Base-by-base conservation (phyloP, 2,888 invertebrate genomes). In the Cryptus armator region DNA sequence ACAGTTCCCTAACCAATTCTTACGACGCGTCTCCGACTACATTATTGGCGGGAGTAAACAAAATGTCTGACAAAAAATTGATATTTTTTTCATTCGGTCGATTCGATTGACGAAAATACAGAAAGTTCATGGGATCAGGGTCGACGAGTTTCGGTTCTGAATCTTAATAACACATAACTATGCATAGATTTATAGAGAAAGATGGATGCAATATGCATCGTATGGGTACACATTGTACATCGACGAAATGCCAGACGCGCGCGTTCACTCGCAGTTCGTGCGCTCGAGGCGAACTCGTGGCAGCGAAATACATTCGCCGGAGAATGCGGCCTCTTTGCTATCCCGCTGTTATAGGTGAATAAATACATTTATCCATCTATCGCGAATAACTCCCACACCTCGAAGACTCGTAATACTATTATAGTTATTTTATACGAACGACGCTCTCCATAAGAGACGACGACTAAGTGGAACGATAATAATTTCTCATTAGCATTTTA, bases 231-330 rank as follows among this genome's bases (percentile, higher is more conserved):
- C 19, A 12, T 16, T 12, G 10, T 56, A 56, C 19, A 72, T 72
- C 82, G 32, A 85, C 82, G 32, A 85, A 85, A 85, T 85, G 85
- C 85, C 82, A 80, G 70, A 62, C 76, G 66, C 75, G 59, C 76
- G 44, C 67, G 14, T 67, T 19, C 37, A 29, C 68, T 72, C 79
- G 24, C 71, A 51, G 29, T 62, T 29, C 32, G 43, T 43, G 43
- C 44, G 62, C 64, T 75, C 16, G 64, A 53, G 37, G n/a, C 66
- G 70, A 43, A 51, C 46, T 62, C 80, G 77, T 66, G 71, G 29
- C 56, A 68, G 66, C 37, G 68, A 74, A 56, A 46, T 76, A 24
- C 75, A 44, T 44, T 82, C 53, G 71, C 68, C 51, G 53, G 68
- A 64, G 71, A 72, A 80, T 72, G 79, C 82, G 71, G 62, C 72